Evolutionary conservation across 2,797 vertebrate species (phyloP), one percentile per base, ranked within the genome.

Genomic region (Muraenolepis orangiensis): DNA sequence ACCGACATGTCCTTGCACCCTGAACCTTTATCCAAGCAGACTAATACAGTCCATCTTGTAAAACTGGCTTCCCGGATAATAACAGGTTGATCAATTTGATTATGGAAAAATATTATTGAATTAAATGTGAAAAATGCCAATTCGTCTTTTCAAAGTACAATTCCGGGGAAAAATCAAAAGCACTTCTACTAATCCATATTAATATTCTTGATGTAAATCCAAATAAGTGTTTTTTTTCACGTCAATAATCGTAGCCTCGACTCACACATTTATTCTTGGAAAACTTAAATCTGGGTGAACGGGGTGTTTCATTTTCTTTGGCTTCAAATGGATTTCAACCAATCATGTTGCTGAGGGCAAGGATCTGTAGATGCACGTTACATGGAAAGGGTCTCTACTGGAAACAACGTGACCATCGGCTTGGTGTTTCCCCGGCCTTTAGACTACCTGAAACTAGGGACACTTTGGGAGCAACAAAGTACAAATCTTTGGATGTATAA

Each of bases 371-470:
- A 34, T 8, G 32, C 32, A 8, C 32, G 3, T 34, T 34, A n/a
- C n/a, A n/a, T n/a, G n/a, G n/a, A n/a, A n/a, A n/a, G n/a, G n/a
- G n/a, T n/a, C n/a, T n/a, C n/a, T n/a, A n/a, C n/a, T n/a, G n/a
- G n/a, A n/a, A n/a, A n/a, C n/a, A n/a, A n/a, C n/a, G n/a, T n/a
- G n/a, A n/a, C n/a, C n/a, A n/a, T n/a, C n/a, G n/a, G n/a, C n/a
- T n/a, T n/a, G n/a, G n/a, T n/a, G n/a, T n/a, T n/a, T n/a, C n/a
- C n/a, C n/a, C 73, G 66, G 76, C 77, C 70, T 71, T 67, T 51
- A 76, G 74, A 72, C 0, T 4, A 26, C 76, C 71, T 76, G 7
- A 51, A 61, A 36, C 61, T 23, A 18, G 28, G 72, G 61, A 74
- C 57, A 64, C n/a, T 11, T 13, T 61, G 57, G 57, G 23, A 23